Conservation (phyloP, 1,140 invertebrate genomes). For the Brachionus sp. region DNA sequence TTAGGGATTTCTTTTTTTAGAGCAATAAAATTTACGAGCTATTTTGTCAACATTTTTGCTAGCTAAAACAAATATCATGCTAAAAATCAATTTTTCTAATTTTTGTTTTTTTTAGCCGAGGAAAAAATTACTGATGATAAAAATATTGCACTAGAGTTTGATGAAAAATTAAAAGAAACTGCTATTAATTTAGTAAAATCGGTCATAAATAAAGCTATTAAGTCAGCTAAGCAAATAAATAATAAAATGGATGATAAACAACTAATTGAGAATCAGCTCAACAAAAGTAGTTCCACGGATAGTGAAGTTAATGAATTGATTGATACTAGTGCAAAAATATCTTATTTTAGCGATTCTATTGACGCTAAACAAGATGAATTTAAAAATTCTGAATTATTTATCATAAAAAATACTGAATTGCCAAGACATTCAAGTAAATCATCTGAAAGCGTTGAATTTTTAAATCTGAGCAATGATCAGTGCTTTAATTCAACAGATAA, state of each 20-base stretch:
- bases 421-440: not conserved
- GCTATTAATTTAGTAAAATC: conserved; percentile 6
- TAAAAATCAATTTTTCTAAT: not conserved
- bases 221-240: not conserved
- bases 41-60: not conserved
- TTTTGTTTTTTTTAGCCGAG: not conserved
- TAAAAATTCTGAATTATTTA: not conserved
- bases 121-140: not conserved
- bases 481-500: not conserved
- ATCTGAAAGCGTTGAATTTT: not conserved
- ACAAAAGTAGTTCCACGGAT: not conserved
- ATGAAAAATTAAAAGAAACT: conserved; percentile 9
- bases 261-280: not conserved
- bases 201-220: conserved; percentile 1
- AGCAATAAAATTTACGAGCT: not conserved
- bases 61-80: not conserved
- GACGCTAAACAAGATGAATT: not conserved
- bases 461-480: not conserved
- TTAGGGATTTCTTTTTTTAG: not conserved
- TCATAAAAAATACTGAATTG: not conserved
- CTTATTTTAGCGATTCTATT: not conserved
- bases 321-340: not conserved
- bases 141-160: not conserved
- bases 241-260: conserved; percentile 2
- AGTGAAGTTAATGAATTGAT: not conserved